Conservation (phyloP, 2,797 vertebrate species). For the Pteropus rufus region DNA sequence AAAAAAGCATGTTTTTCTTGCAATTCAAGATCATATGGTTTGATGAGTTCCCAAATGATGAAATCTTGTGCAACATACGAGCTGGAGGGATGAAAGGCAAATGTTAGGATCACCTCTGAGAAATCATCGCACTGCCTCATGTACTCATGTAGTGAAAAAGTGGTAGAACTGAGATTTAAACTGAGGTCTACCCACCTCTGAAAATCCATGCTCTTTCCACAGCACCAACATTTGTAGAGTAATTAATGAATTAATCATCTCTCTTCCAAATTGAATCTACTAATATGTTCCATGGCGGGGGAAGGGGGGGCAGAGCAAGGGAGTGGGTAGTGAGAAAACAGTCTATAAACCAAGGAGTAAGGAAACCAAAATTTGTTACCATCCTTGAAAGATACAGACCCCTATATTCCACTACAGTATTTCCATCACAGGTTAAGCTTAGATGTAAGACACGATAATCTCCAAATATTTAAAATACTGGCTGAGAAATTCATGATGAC, state of each 20-base stretch:
- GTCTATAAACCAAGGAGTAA: background rate
- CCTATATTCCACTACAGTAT: background rate
- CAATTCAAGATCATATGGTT: slow-evolving; percentile 33
- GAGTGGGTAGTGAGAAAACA: background rate
- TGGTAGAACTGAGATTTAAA: background rate
- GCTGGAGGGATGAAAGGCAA: slow-evolving; percentile 80
- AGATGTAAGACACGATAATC: background rate
- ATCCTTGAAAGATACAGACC: background rate
- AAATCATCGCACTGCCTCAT: slow-evolving; percentile 59
- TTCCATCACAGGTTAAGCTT: background rate
- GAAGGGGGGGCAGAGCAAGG: background rate
- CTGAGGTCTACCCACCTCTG: background rate
- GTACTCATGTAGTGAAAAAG: background rate
- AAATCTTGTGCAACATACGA: slow-evolving; percentile 72
- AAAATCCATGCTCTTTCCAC: background rate
- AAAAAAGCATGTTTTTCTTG: background rate
- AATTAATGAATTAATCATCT: background rate
- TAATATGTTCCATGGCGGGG: background rate
- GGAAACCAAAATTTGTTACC: background rate
- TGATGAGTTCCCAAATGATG: slow-evolving; percentile 81
- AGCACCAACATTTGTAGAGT: background rate
- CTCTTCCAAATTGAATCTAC: background rate
- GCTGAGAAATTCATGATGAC: background rate
- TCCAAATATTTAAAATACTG: background rate
- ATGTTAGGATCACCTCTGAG: slow-evolving; percentile 78